Conservation (phyloP, 2,888 invertebrate genomes). For the Apoda limacodes region DNA sequence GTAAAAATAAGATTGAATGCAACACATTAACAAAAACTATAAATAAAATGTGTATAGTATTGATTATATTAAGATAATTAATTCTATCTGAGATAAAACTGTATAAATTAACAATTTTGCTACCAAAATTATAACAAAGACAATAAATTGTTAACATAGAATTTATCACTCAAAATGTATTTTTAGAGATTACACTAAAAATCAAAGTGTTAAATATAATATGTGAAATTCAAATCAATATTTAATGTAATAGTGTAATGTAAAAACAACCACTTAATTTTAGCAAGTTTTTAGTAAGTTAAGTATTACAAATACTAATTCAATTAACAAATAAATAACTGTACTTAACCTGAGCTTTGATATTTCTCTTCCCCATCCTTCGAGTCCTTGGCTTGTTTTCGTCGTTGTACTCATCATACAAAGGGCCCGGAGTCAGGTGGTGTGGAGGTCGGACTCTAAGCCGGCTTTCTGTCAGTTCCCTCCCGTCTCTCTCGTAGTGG, state of each 20-base stretch:
- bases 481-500: slow-evolving; percentile 76
- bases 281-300: background rate
- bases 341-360: slow-evolving; percentile 86
- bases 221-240: background rate
- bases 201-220: no score
- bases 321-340: background rate
- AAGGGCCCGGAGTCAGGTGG: slow-evolving; percentile 54
- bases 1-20: no score
- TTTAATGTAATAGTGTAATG: background rate
- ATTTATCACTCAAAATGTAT: no score
- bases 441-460: slow-evolving; percentile 66
- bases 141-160: no score
- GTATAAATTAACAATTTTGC: no score
- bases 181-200: no score
- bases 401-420: slow-evolving; percentile 59
- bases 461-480: slow-evolving; percentile 72
- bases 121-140: no score
- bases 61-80: no score
- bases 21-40: no score
- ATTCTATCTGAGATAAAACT: no score
- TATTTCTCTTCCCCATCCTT: slow-evolving; percentile 89
- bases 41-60: no score
- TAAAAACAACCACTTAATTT: background rate
- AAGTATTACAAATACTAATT: background rate
- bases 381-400: slow-evolving; percentile 66